phyloP scores from a whole-genome alignment of 2,113 vertebrate genomes.

The Sigmodon hispidus region DNA sequence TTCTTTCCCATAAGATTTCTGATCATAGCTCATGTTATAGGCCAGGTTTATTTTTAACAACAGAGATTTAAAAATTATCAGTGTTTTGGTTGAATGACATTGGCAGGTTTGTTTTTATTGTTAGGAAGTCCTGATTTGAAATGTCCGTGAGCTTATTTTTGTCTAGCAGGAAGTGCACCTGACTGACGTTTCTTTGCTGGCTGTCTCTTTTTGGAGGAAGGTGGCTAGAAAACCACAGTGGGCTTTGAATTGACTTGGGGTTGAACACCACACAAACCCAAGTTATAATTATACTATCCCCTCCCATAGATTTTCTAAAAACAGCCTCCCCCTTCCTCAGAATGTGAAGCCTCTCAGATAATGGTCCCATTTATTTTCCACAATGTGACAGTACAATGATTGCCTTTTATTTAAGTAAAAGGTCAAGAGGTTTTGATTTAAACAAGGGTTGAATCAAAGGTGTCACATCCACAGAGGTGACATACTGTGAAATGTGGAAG shows the following conservation, averaged over 20 bases:
- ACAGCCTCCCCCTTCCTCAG: neutral
- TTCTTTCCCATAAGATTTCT: neutral
- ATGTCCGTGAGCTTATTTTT: constrained; percentile 34
- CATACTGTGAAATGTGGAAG: neutral
- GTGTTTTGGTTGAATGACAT: neutral
- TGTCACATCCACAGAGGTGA: neutral
- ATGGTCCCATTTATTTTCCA: neutral
- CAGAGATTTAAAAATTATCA: neutral
- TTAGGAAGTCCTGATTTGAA: constrained; percentile 19
- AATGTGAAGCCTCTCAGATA: neutral
- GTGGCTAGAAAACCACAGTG: constrained; percentile 24
- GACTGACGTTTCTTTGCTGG: neutral
- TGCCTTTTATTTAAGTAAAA: constrained; percentile 24
- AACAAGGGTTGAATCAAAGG: neutral
- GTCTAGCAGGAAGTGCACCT: neutral
- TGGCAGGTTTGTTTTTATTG: constrained; percentile 1
- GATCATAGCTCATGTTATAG: neutral
- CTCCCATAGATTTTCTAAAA: constrained; percentile 34
- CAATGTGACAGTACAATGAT: neutral
- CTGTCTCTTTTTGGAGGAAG: neutral
- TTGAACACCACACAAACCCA: neutral
- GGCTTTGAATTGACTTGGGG: constrained; percentile 34
- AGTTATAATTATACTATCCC: neutral
- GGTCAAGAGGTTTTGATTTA: constrained; percentile 16
- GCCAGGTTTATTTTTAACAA: constrained; percentile 3